Conservation (phyloP, 2,888 invertebrate species). For the Hoplodrina blanda region DNA sequence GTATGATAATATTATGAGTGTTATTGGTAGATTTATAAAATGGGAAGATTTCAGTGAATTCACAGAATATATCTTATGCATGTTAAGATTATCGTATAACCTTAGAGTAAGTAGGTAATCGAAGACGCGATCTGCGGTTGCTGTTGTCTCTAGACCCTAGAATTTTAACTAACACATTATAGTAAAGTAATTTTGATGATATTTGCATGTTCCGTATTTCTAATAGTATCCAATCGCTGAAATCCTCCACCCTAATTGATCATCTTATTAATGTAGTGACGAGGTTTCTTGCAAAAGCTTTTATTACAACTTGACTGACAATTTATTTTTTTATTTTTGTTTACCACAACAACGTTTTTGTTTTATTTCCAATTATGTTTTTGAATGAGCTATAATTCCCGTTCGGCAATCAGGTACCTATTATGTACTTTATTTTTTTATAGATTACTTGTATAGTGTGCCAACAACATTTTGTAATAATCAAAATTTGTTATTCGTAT, state of each 20-base stretch:
- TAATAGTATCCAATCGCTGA: conserved; percentile 52
- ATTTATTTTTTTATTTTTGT: conserved; percentile 15
- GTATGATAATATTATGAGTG: conserved; percentile 38
- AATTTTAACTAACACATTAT: conserved; percentile 36
- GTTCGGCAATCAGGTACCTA: conserved; percentile 30
- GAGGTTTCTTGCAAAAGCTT: conserved; percentile 59
- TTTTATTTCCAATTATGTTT: conserved; percentile 13
- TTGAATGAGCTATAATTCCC: conserved; percentile 11
- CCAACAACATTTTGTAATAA: conserved; percentile 46
- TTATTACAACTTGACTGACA: conserved; percentile 21
- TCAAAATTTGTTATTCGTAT: conserved; percentile 44
- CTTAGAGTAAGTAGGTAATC: conserved; percentile 52
- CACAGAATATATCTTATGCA: conserved; percentile 34
- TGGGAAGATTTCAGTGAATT: conserved; percentile 59
- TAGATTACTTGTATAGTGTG: conserved; percentile 46
- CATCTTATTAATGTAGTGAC: conserved; percentile 41
- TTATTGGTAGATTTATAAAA: conserved; percentile 41
- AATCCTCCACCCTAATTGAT: conserved; percentile 47
- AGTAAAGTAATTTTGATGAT: conserved; percentile 41
- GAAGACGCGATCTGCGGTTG: conserved; percentile 21
- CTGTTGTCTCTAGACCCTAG: conserved; percentile 46
- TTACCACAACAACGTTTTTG: not conserved
- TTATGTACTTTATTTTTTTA: conserved; percentile 37
- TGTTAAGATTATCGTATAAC: conserved; percentile 52
- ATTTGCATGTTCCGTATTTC: conserved; percentile 51